Evolutionary conservation across 2,888 invertebrate species (phyloP), one percentile per base, ranked within the genome.

Genomic region (Diloba caeruleocephala): DNA sequence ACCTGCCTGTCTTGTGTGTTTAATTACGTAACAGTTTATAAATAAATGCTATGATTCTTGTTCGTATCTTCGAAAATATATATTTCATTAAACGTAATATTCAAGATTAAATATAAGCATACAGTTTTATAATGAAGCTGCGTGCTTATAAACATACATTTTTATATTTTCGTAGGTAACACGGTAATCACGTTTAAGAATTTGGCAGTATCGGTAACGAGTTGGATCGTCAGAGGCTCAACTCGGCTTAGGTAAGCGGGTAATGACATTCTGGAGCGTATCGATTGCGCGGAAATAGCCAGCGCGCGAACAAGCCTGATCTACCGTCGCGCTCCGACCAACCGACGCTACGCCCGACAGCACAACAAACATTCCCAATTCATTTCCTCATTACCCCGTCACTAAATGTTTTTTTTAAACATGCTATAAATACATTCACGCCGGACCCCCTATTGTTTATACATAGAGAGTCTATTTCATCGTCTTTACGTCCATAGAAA

Each of bases 211-310:
- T 55, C 52, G 49, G 44, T 70, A 66, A 66, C 51, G 51, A 62
- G 65, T 62, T 65, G 62, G 61, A 55, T 68, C 69, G 57, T 61
- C 63, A 59, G 58, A 58, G 55, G 50, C 58, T 61, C 55, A 54
- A 50, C 54, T 59, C 58, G 55, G 58, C 64, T 71, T 74, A 76
- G 79, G 79, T 79, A 81, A 79, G 75, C 78, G 78, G 73, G 78
- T 80, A 80, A 81, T 82, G 81, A 81, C 80, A 83, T 83, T 83
- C 79, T 78, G 74, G 76, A 69, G 60, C 65, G 75, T 84, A 84
- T 84, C 81, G 84, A 85, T 83, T 79, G 76, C 56, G 68, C 71
- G 67, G 73, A 78, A 82, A 81, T 81, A 79, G 73, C 76, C 59
- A 53, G 60, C 71, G 64, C 57, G 55, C 69, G 55, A 61, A 60